These are phyloP conservation scores for Heterotilapia buettikoferi DNA, from an alignment of 2,113 vertebrate genomes.

Conservation along the genomic window DNA sequence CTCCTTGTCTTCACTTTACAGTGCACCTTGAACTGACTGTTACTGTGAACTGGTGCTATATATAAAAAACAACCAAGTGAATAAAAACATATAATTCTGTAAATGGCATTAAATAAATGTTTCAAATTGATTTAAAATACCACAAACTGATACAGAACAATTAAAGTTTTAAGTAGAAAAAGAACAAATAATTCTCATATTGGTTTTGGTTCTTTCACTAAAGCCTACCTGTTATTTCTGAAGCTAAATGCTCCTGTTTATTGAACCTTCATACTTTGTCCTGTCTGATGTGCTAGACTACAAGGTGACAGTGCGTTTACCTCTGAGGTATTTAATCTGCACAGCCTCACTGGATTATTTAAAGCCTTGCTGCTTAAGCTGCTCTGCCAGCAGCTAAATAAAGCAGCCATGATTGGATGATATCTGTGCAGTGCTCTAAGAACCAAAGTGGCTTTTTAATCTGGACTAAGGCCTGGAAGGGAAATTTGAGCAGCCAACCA, in stretches of 20 bases:
- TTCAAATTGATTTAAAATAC: not conserved
- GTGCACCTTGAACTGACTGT: not conserved
- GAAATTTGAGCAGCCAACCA: not conserved
- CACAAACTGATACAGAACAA: not conserved
- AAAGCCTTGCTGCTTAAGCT: conserved; percentile 34
- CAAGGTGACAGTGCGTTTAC: not conserved
- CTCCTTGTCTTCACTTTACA: not conserved
- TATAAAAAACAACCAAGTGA: not conserved
- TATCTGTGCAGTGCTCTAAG: conserved; percentile 19
- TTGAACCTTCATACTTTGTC: not conserved
- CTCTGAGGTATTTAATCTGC: not conserved
- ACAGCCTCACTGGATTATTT: not conserved
- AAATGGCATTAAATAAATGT: not conserved
- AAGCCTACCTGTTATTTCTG: not conserved
- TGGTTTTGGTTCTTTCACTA: not conserved
- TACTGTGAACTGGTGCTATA: not conserved
- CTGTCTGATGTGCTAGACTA: not conserved
- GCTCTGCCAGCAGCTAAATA: conserved; percentile 54
- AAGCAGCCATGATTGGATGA: conserved; percentile 62
- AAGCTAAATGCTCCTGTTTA: not conserved
- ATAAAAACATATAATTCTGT: not conserved
- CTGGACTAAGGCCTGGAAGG: not conserved
- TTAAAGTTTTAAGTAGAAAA: not conserved
- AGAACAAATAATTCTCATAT: not conserved
- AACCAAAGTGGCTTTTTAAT: conserved; percentile 54